Evolutionary conservation across 2,113 vertebrate species (phyloP), one percentile per base, ranked within the genome.

Genomic region (Pelecanus crispus): DNA sequence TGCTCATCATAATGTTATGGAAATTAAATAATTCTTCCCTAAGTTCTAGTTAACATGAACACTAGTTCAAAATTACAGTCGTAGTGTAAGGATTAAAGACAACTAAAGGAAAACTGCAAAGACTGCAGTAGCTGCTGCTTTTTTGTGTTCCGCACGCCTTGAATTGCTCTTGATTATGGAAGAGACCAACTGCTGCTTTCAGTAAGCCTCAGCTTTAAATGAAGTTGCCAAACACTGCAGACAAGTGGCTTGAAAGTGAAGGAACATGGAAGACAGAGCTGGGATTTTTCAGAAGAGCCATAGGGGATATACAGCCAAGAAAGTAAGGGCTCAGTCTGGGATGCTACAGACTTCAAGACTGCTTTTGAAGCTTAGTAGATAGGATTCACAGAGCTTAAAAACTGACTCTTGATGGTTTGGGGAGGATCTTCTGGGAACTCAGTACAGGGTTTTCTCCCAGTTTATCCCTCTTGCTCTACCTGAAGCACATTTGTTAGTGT

Each of bases 21-120:
- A 93, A 70, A 86, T 97, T 81, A 94, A 97, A 72, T 96, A 90
- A 91, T n/a, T 66, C 45, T 68, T 75, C 66, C 70, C 21, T 53
- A 80, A 90, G 45, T 63, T 95, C 59, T 95, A 72, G 80, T 68
- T 92, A 81, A 49, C 31, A 14, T 92, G 74, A 93, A 67, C 47
- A 47, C 28, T 81, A n/a, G 62, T 75, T 94, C 82, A 88, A 81
- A 95, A 38, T 77, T 81, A 40, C 13, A 62, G 10, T 71, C 4
- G 5, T 28, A 68, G 24, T 81, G 9, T 45, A 88, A 85, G 2
- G 22, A 45, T 55, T 92, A 38, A 78, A 49, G 40, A 44, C 42
- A 81, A 34, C 18, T 45, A 40, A 71, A 50, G 15, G 16, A 89
- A 79, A 42, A 49, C 62, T 87, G 44, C 36, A 25, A 42, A 68